These are phyloP conservation scores for Drosophila mayri DNA, from an alignment of 1,140 invertebrate genomes.

Conservation along the genomic window DNA sequence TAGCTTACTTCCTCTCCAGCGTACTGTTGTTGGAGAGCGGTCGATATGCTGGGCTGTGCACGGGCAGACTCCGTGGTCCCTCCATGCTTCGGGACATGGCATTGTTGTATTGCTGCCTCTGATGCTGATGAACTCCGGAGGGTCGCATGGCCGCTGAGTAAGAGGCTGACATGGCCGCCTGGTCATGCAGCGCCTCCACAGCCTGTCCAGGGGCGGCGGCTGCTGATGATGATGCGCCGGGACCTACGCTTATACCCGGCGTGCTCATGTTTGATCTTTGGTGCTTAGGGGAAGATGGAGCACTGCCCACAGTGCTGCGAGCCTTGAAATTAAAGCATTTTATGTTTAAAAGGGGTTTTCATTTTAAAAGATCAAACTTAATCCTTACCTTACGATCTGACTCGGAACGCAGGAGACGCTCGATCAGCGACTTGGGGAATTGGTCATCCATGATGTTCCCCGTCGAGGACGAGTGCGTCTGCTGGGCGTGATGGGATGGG, in stretches of 20 bases:
- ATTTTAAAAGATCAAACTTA: accelerated
- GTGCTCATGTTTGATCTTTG: constrained; percentile 85
- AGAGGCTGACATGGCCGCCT: constrained; percentile 74
- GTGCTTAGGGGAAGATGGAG: constrained; percentile 88
- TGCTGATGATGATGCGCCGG: constrained; percentile 60
- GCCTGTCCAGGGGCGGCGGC: constrained; percentile 65
- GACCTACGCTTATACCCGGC: constrained; percentile 73
- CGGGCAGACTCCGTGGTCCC: constrained; percentile 86
- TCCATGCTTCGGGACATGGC: constrained; percentile 87
- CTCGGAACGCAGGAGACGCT: constrained; percentile 87
- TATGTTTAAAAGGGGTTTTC: background rate
- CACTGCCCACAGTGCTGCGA: constrained; percentile 86
- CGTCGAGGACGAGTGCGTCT: constrained; percentile 77
- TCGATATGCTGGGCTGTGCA: constrained; percentile 80
- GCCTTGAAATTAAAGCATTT: constrained; percentile 44
- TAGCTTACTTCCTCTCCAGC: constrained; percentile 86
- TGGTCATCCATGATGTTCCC: constrained; percentile 85
- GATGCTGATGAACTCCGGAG: constrained; percentile 61
- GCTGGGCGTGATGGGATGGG: constrained; percentile 80
- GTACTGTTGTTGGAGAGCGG: constrained; percentile 85
- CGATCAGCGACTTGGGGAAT: constrained; percentile 88
- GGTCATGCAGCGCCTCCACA: constrained; percentile 76
- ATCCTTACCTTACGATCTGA: constrained; percentile 73
- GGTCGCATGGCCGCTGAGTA: constrained; percentile 72
- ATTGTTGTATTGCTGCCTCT: constrained; percentile 64